Conservation (phyloP, 53 echinoderm and acorn worm genomes). For the Antedon mediterranea region DNA sequence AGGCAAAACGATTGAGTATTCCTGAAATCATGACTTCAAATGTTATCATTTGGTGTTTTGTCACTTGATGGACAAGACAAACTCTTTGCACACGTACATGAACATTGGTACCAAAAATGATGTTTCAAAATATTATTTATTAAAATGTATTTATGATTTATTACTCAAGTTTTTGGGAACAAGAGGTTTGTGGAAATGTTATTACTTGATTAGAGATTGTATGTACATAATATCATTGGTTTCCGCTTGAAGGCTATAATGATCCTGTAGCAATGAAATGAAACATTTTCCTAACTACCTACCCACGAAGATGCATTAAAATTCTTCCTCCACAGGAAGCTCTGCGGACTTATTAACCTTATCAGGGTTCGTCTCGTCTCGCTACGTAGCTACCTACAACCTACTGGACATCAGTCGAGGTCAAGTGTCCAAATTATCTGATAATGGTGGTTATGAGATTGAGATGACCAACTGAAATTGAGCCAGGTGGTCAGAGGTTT, state of each 20-base stretch:
- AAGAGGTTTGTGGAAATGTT: too few relatives aligned
- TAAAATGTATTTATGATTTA: too few relatives aligned
- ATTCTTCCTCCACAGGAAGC: background rate
- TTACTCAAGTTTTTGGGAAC: too few relatives aligned
- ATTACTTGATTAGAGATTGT: too few relatives aligned
- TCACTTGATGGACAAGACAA: too few relatives aligned
- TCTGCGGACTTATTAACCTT: background rate
- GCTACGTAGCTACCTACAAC: background rate
- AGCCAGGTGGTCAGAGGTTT: background rate
- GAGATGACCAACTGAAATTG: background rate
- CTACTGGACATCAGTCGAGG: background rate
- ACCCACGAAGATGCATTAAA: background rate
- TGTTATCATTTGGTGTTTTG: too few relatives aligned
- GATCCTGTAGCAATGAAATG: background rate
- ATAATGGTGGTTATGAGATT: background rate
- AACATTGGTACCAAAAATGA: too few relatives aligned
- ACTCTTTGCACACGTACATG: too few relatives aligned
- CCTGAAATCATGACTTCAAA: too few relatives aligned
- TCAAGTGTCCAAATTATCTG: background rate
- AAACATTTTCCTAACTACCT: background rate
- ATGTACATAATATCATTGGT: too few relatives aligned
- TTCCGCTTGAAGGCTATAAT: background rate
- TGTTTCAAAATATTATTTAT: too few relatives aligned
- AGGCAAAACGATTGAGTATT: too few relatives aligned
- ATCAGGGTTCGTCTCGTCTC: background rate